Conservation (phyloP, 2,888 invertebrate species). For the Pollenia labialis region DNA sequence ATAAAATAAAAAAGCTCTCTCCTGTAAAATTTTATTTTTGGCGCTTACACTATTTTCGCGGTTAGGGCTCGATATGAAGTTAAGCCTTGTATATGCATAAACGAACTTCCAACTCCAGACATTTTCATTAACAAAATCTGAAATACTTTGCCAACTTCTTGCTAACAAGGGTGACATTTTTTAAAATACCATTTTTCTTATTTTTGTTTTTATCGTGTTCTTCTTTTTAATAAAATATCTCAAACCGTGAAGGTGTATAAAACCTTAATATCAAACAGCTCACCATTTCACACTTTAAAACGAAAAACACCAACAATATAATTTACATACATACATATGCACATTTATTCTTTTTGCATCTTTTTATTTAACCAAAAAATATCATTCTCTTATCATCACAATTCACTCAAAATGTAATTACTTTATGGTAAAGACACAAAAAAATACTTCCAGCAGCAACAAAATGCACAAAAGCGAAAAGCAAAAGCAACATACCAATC, state of each 20-base stretch:
- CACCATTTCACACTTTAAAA: conserved; percentile 39
- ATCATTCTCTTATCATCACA: conserved; percentile 58
- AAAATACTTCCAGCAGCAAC: background rate
- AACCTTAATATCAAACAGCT: conserved; percentile 9
- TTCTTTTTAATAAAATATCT: background rate
- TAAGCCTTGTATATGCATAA: no score
- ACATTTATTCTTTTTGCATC: background rate
- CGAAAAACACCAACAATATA: conserved; percentile 18
- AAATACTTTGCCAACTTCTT: no score
- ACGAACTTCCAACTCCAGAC: no score
- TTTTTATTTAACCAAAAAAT: conserved; percentile 27
- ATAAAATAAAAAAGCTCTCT: no score
- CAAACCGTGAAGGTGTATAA: background rate
- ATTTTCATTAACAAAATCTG: no score
- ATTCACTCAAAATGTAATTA: conserved; percentile 68
- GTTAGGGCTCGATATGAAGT: no score
- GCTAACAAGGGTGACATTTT: no score
- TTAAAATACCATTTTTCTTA: no score
- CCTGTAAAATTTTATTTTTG: no score
- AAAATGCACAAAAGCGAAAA: conserved; percentile 3
- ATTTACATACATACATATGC: background rate
- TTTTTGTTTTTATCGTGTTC: no score
- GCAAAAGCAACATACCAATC: conserved; percentile 10
- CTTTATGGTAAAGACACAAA: conserved; percentile 58
- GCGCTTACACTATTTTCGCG: no score